phyloP scores from a whole-genome alignment of 2,113 vertebrate genomes.

The Orycteropus afer region DNA sequence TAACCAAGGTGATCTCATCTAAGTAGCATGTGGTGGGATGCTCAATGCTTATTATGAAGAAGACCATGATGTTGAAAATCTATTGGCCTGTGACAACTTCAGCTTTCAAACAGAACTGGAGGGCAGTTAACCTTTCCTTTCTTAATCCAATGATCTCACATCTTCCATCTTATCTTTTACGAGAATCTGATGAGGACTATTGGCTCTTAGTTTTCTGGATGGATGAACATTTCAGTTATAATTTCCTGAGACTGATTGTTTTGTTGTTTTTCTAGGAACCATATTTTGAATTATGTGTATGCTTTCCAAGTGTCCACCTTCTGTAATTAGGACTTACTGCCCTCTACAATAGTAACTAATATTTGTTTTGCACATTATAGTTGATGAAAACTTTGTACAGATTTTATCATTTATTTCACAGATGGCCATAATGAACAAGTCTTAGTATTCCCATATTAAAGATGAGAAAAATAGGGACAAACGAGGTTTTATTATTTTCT shows the following conservation, averaged over 20 bases:
- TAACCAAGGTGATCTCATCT: neutral
- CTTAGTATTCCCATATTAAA: neutral
- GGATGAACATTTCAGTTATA: neutral
- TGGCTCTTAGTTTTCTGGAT: constrained; percentile 19
- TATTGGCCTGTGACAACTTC: neutral
- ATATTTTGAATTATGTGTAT: neutral
- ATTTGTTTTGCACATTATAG: neutral
- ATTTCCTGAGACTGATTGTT: neutral
- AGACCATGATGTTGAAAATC: neutral
- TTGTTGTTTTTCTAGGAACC: constrained; percentile 12
- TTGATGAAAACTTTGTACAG: neutral
- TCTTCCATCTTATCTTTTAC: constrained; percentile 27
- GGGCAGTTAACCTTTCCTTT: neutral
- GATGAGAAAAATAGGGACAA: neutral
- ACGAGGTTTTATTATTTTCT: neutral
- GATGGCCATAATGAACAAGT: neutral
- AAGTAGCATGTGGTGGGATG: neutral
- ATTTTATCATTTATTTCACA: neutral
- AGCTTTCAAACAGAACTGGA: neutral
- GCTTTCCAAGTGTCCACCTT: neutral
- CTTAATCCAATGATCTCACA: neutral
- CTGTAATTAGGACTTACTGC: neutral
- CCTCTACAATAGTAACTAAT: neutral
- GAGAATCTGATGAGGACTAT: neutral
- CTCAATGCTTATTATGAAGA: neutral